Conservation (phyloP, 2,888 invertebrate genomes). For the Tryphoninae sp. region DNA sequence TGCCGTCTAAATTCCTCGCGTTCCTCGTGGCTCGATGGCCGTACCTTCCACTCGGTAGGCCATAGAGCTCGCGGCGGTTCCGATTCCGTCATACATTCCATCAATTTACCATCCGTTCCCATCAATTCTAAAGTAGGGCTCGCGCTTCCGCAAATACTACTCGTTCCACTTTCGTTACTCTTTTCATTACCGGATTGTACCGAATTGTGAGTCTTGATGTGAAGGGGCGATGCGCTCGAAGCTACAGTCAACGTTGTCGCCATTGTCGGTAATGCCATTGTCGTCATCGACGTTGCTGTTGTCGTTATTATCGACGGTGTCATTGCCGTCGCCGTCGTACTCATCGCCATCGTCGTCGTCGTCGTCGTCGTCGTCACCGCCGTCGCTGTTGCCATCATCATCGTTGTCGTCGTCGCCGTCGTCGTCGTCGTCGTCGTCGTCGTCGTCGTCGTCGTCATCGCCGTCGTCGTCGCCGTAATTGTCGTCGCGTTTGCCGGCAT, state of each 20-base stretch:
- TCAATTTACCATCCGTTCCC: slow-evolving; percentile 72
- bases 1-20: slow-evolving; percentile 89
- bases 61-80: slow-evolving; percentile 84
- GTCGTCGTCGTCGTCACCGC: too few species aligned
- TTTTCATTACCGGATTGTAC: slow-evolving; percentile 61
- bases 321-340: too few species aligned
- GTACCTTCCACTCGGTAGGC: slow-evolving; percentile 92
- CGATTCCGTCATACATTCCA: slow-evolving; percentile 75
- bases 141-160: slow-evolving; percentile 66
- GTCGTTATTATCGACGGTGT: too few species aligned
- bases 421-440: too few species aligned
- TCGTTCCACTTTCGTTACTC: slow-evolving; percentile 65
- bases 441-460: too few species aligned
- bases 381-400: too few species aligned
- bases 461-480: too few species aligned
- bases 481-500: too few species aligned
- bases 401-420: too few species aligned
- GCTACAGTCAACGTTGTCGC: slow-evolving; percentile 54
- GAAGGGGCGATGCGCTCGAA: slow-evolving; percentile 58
- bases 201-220: slow-evolving; percentile 56
- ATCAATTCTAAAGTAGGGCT: slow-evolving; percentile 74
- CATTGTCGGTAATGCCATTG: too few species aligned
- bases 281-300: too few species aligned
- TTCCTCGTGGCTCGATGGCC: slow-evolving; percentile 90
- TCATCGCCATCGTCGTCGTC: too few species aligned